phyloP scores from a whole-genome alignment of 2,113 vertebrate genomes.

The Eulacestoma nigropectus region DNA sequence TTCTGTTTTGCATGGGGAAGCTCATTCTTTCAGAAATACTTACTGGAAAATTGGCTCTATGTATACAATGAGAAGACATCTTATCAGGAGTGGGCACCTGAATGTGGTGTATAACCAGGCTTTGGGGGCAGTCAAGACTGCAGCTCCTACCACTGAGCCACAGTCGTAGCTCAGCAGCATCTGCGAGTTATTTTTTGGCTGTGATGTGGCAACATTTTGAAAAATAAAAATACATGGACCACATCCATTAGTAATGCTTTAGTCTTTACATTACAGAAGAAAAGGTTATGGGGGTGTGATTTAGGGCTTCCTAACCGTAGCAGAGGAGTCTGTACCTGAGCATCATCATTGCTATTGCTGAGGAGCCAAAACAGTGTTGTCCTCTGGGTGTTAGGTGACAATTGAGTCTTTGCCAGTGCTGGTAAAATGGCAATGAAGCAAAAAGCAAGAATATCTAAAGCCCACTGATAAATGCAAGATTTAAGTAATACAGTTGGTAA shows the following conservation, averaged over 20 bases:
- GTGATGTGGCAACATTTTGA: background rate
- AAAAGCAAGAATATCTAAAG: background rate
- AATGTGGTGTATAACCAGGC: background rate
- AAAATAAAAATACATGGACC: background rate
- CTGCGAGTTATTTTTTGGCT: background rate
- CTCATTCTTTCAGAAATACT: background rate
- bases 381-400: too few relatives aligned
- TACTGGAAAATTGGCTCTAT: background rate
- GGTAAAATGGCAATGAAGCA: background rate
- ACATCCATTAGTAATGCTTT: background rate
- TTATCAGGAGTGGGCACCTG: background rate
- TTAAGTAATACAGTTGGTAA: background rate
- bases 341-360: rapidly evolving
- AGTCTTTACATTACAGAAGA: background rate
- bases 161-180: background rate
- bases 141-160: background rate
- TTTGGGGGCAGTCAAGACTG: background rate
- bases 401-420: background rate
- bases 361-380: background rate
- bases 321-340: background rate
- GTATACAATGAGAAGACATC: background rate
- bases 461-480: background rate
- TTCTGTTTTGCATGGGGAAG: background rate
- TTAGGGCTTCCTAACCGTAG: rapidly evolving
- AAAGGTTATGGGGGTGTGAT: rapidly evolving